These are phyloP conservation scores for Xiphophorus hellerii DNA, from an alignment of 2,113 vertebrate species.

Conservation along the genomic window DNA sequence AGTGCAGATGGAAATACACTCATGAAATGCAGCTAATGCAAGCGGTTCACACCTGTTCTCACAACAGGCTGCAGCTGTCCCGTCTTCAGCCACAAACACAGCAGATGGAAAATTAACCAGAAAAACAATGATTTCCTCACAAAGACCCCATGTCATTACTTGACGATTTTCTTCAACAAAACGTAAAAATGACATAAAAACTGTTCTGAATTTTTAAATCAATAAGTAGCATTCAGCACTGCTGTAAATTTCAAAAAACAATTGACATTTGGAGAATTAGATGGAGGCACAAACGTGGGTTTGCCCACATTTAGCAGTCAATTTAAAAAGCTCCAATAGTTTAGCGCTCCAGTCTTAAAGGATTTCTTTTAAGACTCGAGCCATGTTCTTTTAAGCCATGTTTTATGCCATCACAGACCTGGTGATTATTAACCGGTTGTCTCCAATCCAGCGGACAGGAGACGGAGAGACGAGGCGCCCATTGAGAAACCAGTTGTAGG, in stretches of 20 bases:
- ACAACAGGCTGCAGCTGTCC: too few relatives aligned
- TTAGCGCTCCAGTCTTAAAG: too few relatives aligned
- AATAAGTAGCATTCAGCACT: neutral
- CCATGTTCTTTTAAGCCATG: too few relatives aligned
- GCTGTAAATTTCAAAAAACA: neutral
- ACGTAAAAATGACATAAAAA: neutral
- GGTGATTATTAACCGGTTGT: slow-evolving; percentile 18
- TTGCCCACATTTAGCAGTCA: too few relatives aligned
- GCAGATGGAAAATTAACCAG: neutral
- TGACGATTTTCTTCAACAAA: neutral
- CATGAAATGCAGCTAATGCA: too few relatives aligned
- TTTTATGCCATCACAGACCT: slow-evolving; percentile 24
- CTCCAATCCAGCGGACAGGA: neutral
- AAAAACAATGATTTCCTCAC: neutral
- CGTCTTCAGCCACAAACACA: too few relatives aligned
- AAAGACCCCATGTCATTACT: neutral
- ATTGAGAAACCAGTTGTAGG: slow-evolving; percentile 68
- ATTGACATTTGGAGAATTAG: too few relatives aligned
- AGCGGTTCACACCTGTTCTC: too few relatives aligned
- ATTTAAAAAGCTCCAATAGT: too few relatives aligned
- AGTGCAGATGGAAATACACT: too few relatives aligned
- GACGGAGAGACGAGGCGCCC: slow-evolving; percentile 16
- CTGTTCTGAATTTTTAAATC: neutral
- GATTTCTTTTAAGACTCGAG: too few relatives aligned
- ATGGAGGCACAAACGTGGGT: too few relatives aligned